Evolutionary conservation across 2,113 vertebrate genomes (phyloP).

Genomic region (Salvator merianae): DNA sequence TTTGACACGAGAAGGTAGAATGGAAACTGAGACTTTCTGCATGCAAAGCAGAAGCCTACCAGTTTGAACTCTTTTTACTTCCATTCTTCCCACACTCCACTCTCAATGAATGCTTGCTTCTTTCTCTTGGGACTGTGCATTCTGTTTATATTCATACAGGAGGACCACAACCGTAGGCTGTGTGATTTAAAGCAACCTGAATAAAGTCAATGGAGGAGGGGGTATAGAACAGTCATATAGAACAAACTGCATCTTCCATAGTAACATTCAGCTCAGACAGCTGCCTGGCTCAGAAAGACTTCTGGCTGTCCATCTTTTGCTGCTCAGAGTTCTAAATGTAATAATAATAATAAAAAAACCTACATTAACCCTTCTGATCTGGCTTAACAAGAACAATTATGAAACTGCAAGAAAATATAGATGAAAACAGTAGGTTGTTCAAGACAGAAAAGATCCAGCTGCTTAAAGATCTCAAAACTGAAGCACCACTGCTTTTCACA

Average conservation of each 20-base stretch:
- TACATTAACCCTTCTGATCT: neutral
- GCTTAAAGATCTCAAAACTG: neutral
- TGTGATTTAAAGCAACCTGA: neutral
- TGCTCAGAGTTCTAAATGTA: neutral
- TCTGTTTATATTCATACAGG: too few relatives aligned
- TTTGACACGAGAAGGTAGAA: too few relatives aligned
- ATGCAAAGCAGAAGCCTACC: too few relatives aligned
- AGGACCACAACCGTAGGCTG: too few relatives aligned
- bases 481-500: neutral
- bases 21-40: too few relatives aligned
- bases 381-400: neutral
- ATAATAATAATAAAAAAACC: neutral
- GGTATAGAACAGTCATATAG: neutral
- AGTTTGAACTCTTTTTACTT: neutral
- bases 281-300: too few relatives aligned
- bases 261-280: too few relatives aligned
- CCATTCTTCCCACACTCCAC: neutral
- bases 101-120: neutral
- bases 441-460: neutral
- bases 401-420: neutral
- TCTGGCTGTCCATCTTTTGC: neutral
- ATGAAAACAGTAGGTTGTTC: neutral
- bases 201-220: neutral
- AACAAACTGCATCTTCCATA: too few relatives aligned
- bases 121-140: neutral